Evolutionary conservation across 1,140 invertebrate genomes (phyloP).

Genomic region (Drosophila kanapiae): DNA sequence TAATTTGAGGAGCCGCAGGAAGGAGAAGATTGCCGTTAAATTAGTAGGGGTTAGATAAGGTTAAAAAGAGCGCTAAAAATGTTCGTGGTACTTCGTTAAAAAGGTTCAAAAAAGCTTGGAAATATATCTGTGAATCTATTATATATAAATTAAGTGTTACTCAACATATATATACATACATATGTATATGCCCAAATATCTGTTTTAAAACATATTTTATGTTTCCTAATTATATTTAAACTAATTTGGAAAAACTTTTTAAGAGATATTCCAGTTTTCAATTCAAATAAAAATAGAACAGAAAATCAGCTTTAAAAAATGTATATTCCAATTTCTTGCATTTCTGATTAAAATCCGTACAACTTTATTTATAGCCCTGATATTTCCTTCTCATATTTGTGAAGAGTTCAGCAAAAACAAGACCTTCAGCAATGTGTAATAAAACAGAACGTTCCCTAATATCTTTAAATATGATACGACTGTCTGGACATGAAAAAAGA

Average conservation of each 20-base stretch:
- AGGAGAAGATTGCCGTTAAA: slow-evolving; percentile 11
- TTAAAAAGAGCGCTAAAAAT: slow-evolving; percentile 2
- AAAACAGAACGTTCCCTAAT: neutral
- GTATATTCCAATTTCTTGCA: neutral
- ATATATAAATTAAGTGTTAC: fast-evolving
- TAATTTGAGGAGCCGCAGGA: slow-evolving; percentile 22
- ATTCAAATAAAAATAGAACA: neutral
- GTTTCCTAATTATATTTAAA: neutral
- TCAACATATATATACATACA: neutral
- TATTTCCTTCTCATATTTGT: neutral
- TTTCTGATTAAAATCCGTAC: neutral
- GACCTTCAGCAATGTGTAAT: neutral
- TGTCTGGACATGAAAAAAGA: slow-evolving; percentile 15
- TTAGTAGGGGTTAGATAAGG: slow-evolving; percentile 1
- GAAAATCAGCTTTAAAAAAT: too few species aligned
- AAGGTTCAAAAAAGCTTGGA: neutral
- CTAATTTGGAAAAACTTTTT: too few species aligned
- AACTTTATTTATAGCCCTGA: neutral
- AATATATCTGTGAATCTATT: neutral
- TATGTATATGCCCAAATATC: too few species aligned
- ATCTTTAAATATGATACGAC: slow-evolving; percentile 11
- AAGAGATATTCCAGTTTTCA: too few species aligned
- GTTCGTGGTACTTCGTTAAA: neutral
- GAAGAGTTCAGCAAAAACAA: neutral
- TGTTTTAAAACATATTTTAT: neutral